Conservation (phyloP, 2,113 vertebrate species). For the Dasypus novemcinctus region DNA sequence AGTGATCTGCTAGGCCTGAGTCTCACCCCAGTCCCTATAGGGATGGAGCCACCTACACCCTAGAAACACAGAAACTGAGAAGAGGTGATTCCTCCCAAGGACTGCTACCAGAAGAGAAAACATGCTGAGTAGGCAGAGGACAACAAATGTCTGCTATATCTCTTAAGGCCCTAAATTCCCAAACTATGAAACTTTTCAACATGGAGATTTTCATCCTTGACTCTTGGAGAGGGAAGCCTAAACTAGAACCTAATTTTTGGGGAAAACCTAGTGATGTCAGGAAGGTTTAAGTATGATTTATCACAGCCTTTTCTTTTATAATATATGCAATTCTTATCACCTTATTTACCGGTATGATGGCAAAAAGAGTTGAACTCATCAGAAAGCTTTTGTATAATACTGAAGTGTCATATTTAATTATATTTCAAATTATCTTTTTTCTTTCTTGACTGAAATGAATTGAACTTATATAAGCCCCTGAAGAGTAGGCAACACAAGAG, state of each 20-base stretch:
- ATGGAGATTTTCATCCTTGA: not conserved
- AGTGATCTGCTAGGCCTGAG: not conserved
- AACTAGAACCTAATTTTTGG: not conserved
- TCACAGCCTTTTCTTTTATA: not conserved
- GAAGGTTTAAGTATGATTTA: not conserved
- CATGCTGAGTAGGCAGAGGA: not conserved
- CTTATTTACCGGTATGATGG: not conserved
- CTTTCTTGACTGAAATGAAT: not conserved
- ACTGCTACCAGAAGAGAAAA: not conserved
- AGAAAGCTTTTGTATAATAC: not conserved
- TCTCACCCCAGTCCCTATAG: not conserved
- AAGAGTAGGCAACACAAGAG: not conserved
- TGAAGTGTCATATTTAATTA: not conserved
- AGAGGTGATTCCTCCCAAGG: not conserved
- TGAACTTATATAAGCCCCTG: not conserved
- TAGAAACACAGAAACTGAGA: not conserved
- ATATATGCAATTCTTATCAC: not conserved
- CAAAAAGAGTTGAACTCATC: not conserved
- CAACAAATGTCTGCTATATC: not conserved
- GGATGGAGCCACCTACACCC: not conserved
- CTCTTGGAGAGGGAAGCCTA: not conserved
- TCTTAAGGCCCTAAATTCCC: not conserved
- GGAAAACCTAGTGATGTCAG: not conserved
- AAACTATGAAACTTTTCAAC: not conserved
- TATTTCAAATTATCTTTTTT: constrained; percentile 21